A percentile compares a stretch with the other conserved stretches of the same genome.
Evolutionary conservation across 53 echinoderm and acorn worm species (phyloP).

Genomic region (Hippasteria phrygiana): DNA sequence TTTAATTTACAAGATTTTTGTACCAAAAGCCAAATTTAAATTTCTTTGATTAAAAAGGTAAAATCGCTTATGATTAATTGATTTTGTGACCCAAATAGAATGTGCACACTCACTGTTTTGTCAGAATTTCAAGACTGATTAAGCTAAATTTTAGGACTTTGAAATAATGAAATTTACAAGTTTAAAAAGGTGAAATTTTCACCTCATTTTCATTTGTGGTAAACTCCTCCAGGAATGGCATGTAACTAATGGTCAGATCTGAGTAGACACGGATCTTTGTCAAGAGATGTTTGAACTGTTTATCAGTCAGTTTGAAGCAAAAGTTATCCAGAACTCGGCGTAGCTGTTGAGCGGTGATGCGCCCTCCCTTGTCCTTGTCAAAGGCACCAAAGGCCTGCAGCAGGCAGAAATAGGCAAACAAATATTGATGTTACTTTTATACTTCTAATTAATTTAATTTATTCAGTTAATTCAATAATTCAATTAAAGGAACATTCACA

Average conservation of each 20-base stretch:
- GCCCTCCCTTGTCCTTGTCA: slow-evolving; percentile 91
- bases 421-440: too few species aligned
- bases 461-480: too few species aligned
- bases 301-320: slow-evolving; percentile 97
- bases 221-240: slow-evolving; percentile 93
- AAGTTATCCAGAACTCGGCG: slow-evolving; percentile 94
- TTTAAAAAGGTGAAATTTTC: not conserved
- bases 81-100: too few species aligned
- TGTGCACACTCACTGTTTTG: too few species aligned
- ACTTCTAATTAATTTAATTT: too few species aligned
- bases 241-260: slow-evolving; percentile 85
- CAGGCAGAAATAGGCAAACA: not conserved
- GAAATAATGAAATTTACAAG: not conserved
- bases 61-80: too few species aligned
- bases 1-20: too few species aligned
- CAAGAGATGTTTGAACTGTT: slow-evolving; percentile 93
- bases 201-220: slow-evolving; percentile 94
- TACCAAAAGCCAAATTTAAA: too few species aligned
- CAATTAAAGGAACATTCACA: too few species aligned
- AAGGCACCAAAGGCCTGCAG: slow-evolving; percentile 95
- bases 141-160: not conserved
- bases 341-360: slow-evolving; percentile 84
- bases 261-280: slow-evolving; percentile 83
- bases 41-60: too few species aligned
- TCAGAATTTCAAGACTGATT: too few species aligned